phyloP scores from a whole-genome alignment of 2,888 invertebrate species.

The Sclerodermus sp. region DNA sequence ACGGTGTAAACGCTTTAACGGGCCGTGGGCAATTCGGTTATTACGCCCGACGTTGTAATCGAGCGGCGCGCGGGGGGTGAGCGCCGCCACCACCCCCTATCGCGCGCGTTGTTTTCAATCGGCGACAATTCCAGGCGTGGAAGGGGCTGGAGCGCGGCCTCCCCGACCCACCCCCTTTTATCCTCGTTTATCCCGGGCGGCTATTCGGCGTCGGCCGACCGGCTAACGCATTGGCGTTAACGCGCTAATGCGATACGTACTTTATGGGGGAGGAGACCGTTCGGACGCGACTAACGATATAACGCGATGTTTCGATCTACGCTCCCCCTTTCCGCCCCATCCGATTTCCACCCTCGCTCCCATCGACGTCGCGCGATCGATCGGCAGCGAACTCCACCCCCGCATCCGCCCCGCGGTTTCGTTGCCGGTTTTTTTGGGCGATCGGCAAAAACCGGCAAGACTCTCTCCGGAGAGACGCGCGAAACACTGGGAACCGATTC shows the following conservation, averaged over 20 bases:
- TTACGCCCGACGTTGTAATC: conserved; percentile 44
- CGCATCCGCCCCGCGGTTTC: too few species aligned
- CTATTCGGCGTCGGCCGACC: conserved; percentile 44
- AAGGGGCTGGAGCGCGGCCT: background rate
- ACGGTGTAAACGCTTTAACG: conserved; percentile 41
- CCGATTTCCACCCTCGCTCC: too few species aligned
- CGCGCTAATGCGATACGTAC: conserved; percentile 48
- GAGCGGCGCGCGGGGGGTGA: conserved; percentile 30
- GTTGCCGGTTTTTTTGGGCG: too few species aligned
- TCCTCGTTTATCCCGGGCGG: conserved; percentile 44
- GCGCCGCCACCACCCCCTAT: conserved; percentile 14
- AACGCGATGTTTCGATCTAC: too few species aligned
- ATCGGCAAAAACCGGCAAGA: too few species aligned
- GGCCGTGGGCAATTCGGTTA: conserved; percentile 46
- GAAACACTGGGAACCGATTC: too few species aligned
- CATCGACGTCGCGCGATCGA: too few species aligned
- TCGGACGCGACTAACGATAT: too few species aligned
- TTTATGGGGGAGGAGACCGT: conserved; percentile 35
- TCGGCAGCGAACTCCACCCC: too few species aligned
- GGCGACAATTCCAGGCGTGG: conserved; percentile 42
- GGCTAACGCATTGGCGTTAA: conserved; percentile 47
- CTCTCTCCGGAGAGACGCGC: too few species aligned
- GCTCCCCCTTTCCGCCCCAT: background rate
- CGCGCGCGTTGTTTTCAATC: conserved; percentile 42
- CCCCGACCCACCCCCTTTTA: conserved; percentile 35